Conservation (phyloP, 1,140 invertebrate genomes). For the Drosophila navojoa region DNA sequence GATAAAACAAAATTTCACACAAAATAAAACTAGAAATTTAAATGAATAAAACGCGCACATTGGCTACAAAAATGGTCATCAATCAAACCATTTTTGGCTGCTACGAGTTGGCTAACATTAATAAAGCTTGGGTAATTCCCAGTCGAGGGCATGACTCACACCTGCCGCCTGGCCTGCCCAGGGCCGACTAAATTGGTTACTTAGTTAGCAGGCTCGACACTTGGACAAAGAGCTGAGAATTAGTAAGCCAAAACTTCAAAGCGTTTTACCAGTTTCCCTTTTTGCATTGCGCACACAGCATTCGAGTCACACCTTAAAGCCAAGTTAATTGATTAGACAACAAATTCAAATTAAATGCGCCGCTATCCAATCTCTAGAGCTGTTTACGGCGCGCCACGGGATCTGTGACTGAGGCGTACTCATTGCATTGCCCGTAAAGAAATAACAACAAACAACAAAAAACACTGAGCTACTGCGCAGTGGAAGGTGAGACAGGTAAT, state of each 20-base stretch:
- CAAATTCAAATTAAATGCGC: slow-evolving; percentile 15
- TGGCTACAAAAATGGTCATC: slow-evolving; percentile 57
- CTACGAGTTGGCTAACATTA: slow-evolving; percentile 14
- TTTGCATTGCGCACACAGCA: slow-evolving; percentile 52
- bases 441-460: not conserved
- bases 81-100: slow-evolving; percentile 48
- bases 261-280: slow-evolving; percentile 71
- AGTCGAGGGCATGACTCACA: slow-evolving; percentile 49
- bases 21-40: slow-evolving; percentile 21
- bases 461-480: slow-evolving; percentile 4
- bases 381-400: slow-evolving; percentile 4
- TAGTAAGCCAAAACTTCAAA: slow-evolving; percentile 13
- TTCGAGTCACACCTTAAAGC: slow-evolving; percentile 14
- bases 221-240: slow-evolving; percentile 36
- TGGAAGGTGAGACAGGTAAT: not conserved
- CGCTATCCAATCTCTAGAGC: slow-evolving; percentile 22
- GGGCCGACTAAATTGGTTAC: too few relatives aligned
- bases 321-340: slow-evolving; percentile 23
- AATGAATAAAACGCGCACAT: slow-evolving; percentile 40
- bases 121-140: slow-evolving; percentile 53
- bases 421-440: not conserved
- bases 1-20: slow-evolving; percentile 36
- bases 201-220: slow-evolving; percentile 3
- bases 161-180: not conserved
- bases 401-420: slow-evolving; percentile 24